Base-by-base conservation (phyloP, 2,113 vertebrate genomes). In the Orthochromis indermauri region DNA sequence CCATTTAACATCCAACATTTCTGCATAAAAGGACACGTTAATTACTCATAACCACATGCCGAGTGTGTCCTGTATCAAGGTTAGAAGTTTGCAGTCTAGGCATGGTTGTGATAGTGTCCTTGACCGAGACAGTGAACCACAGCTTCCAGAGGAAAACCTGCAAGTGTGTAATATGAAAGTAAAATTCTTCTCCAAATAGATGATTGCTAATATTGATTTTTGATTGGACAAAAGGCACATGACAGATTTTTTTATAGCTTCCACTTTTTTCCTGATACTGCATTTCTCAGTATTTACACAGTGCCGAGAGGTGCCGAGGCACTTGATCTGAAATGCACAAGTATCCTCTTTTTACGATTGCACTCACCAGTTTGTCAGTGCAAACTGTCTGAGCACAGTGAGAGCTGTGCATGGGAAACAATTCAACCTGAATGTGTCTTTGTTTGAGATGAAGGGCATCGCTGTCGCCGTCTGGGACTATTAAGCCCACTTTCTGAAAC, bases 401-500 rank as follows among this genome's bases (percentile, higher is more conserved):
- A 91, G 93, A 91, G 92, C 88, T 87, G 79, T 73, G 91, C 86
- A 90, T 80, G 91, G 85, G 92, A 94, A 94, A 88, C 93, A 89
- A 89, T 96, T 93, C 96, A 96, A 95, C 95, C 95, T 96, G 94
- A 96, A 96, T 96, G 95, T 96, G 95, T 96, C 96, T 96, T 96
- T 96, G 95, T 95, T 95, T 94, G 91, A 96, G 92, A 96, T 96
- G 96, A 96, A 96, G 96, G 96, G 94, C 94, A 96, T 89, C 81
- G 90, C 83, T 83, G 81, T 81, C 85, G 90, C 94, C 95, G 90
- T 94, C 91, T 94, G 96, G 96, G 96, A 96, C 95, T 93, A 95
- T 96, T 96, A 96, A 96, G 94, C 96, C 95, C 96, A 96, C 94
- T 96, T 97, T 97, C 94, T 95, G 96, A 95, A 95, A 95, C 94